A percentile compares a stretch with the other conserved stretches of the same genome.
These are phyloP conservation scores for Diphyllodes magnificus DNA, from an alignment of 2,113 vertebrate genomes.

Conservation along the genomic window DNA sequence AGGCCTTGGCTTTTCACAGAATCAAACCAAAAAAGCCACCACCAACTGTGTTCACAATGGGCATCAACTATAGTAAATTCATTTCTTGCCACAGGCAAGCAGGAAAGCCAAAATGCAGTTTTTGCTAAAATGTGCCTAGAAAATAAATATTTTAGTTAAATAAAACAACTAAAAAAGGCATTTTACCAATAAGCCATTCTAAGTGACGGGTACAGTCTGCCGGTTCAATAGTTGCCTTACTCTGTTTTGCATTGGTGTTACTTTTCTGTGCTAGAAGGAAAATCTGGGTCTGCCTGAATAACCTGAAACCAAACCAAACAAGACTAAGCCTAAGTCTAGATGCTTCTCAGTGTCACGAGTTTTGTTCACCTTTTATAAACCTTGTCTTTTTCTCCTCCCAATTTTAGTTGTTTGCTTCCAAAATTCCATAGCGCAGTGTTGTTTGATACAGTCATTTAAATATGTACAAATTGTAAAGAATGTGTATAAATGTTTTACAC, in stretches of 20 bases:
- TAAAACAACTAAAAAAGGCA: neutral
- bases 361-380: slow-evolving; percentile 66
- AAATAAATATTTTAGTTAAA: neutral
- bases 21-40: neutral
- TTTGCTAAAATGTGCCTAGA: neutral
- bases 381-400: slow-evolving; percentile 56
- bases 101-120: neutral
- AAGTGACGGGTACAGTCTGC: slow-evolving; percentile 33
- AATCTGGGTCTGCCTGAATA: neutral
- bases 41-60: neutral
- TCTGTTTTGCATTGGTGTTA: neutral
- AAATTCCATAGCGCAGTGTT: slow-evolving; percentile 67
- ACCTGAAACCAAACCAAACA: slow-evolving; percentile 52
- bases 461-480: slow-evolving; percentile 84
- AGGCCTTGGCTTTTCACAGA: neutral
- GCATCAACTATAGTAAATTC: neutral
- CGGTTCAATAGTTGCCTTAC: slow-evolving; percentile 55
- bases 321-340: slow-evolving; percentile 10
- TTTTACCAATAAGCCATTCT: slow-evolving; percentile 46
- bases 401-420: slow-evolving; percentile 63
- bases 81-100: neutral
- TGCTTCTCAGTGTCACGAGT: slow-evolving; percentile 44
- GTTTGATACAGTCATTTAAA: slow-evolving; percentile 77
- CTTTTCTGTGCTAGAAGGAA: slow-evolving; percentile 9
- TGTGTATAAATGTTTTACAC: slow-evolving; percentile 82